Evolutionary conservation across 2,888 invertebrate genomes (phyloP).

Genomic region (Philereme vetulata): DNA sequence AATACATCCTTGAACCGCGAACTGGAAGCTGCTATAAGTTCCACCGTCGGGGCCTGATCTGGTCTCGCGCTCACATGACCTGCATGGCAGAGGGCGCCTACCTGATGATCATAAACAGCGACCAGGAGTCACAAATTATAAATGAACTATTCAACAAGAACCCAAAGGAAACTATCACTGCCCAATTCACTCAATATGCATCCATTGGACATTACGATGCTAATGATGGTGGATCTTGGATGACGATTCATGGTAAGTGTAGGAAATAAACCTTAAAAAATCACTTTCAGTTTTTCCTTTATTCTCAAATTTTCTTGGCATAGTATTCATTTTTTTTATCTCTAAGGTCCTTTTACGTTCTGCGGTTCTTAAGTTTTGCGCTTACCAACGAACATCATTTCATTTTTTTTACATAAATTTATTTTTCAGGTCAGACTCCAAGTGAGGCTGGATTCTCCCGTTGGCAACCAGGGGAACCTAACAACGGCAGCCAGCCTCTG

Average conservation of each 20-base stretch:
- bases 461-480: constrained; percentile 50
- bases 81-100: neutral
- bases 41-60: neutral
- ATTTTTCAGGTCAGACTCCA: constrained; percentile 48
- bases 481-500: constrained; percentile 38
- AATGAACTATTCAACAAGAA: neutral
- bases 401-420: neutral
- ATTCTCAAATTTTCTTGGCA: too few relatives aligned
- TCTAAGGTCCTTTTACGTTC: too few relatives aligned
- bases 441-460: constrained; percentile 51
- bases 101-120: neutral
- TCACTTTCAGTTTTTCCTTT: too few relatives aligned
- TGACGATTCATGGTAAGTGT: neutral
- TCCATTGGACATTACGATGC: neutral
- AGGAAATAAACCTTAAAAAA: neutral
- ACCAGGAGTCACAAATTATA: neutral
- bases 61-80: neutral
- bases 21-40: neutral
- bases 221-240: neutral
- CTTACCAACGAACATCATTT: too few relatives aligned
- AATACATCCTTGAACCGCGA: neutral
- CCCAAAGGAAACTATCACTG: neutral
- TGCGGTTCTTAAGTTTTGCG: too few relatives aligned
- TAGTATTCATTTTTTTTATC: too few relatives aligned
- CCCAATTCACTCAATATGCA: neutral